Conservation (phyloP, 2,797 vertebrate species). For the Arnoldichthys spilopterus region DNA sequence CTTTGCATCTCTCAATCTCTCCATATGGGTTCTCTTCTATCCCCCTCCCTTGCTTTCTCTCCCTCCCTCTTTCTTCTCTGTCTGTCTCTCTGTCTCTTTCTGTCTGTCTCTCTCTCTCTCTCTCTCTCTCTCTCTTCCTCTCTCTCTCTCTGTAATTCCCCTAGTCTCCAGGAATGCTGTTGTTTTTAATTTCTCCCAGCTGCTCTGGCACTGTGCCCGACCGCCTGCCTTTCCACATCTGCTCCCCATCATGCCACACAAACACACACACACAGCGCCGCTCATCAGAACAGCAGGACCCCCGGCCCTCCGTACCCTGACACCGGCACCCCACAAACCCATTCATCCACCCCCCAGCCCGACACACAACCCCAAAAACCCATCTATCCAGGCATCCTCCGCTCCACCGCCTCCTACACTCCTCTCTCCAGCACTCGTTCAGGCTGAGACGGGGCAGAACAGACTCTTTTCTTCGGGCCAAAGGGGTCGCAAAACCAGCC, state of each 20-base stretch:
- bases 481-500: not conserved
- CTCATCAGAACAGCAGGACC: constrained; percentile 83
- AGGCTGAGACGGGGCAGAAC: not conserved
- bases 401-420: constrained; percentile 40
- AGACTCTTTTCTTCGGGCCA: not conserved
- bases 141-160: constrained; percentile 78
- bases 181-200: constrained; percentile 91
- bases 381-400: constrained; percentile 30
- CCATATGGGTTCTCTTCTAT: constrained; percentile 58
- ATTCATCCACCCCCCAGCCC: constrained; percentile 27
- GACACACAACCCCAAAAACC: constrained; percentile 41
- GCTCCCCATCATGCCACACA: constrained; percentile 87
- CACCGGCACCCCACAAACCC: constrained; percentile 51
- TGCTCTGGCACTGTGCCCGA: constrained; percentile 82
- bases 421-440: constrained; percentile 16
- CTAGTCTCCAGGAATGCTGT: constrained; percentile 85
- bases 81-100: constrained; percentile 70
- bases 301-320: constrained; percentile 59
- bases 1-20: constrained; percentile 52
- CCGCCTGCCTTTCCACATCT: constrained; percentile 90
- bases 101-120: constrained; percentile 69
- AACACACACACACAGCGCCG: constrained; percentile 73
- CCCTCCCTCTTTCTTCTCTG: constrained; percentile 63
- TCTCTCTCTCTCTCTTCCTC: constrained; percentile 66
- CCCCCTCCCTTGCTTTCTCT: constrained; percentile 58